A percentile compares a stretch with the other conserved stretches of the same genome.
phyloP scores from a whole-genome alignment of 2,797 vertebrate genomes.

The Perodicticus potto region DNA sequence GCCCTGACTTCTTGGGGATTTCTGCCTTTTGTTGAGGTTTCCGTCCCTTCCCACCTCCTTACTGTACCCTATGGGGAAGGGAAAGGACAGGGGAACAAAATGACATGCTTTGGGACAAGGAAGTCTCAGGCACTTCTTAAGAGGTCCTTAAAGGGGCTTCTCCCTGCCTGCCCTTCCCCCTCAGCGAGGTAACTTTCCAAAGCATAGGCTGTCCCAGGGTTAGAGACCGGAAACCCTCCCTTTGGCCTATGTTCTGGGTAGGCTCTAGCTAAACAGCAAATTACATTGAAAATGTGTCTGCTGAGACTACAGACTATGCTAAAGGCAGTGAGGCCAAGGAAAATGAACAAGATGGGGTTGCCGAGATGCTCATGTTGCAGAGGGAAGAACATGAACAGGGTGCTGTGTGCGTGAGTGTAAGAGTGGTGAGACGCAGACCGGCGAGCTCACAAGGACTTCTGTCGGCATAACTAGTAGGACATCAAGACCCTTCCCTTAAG shows the following conservation, averaged over 20 bases:
- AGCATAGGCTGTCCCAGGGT: neutral
- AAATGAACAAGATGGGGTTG: neutral
- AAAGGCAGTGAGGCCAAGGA: neutral
- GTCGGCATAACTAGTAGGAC: neutral
- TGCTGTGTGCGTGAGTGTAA: fast-evolving
- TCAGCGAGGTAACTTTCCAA: neutral
- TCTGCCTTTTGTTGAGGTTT: neutral
- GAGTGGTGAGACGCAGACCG: fast-evolving
- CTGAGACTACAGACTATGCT: neutral
- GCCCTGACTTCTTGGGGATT: neutral
- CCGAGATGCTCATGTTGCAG: fast-evolving
- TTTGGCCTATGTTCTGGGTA: neutral
- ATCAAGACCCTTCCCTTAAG: fast-evolving
- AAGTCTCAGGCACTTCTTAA: neutral
- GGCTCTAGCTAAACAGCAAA: neutral
- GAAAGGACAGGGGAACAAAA: neutral
- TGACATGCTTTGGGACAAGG: neutral
- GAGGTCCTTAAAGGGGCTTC: neutral
- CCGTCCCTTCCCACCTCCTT: neutral
- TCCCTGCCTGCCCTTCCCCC: neutral
- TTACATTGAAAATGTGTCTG: neutral
- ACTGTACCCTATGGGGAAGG: neutral
- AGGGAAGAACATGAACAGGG: no score
- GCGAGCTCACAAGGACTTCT: neutral
- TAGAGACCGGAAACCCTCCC: neutral